These are phyloP conservation scores for Cinara cedri DNA, from an alignment of 2,888 invertebrate species.

Conservation along the genomic window DNA sequence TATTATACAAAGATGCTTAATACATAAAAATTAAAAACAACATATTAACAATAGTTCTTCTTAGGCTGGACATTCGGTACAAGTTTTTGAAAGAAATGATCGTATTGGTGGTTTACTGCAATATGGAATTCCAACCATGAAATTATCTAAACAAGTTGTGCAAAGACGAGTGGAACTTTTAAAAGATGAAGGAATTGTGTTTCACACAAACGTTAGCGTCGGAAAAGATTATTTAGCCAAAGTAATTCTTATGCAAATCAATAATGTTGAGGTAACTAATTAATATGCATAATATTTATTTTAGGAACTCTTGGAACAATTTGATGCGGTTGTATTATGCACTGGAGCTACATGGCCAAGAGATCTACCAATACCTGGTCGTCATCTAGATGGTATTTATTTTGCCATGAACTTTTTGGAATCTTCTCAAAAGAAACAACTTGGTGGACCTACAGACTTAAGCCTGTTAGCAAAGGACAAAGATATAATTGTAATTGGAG, in stretches of 20 bases:
- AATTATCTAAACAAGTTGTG: conserved; percentile 92
- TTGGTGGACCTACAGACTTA: conserved; percentile 69
- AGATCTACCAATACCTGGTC: conserved; percentile 83
- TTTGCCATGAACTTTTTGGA: conserved; percentile 98
- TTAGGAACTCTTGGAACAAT: conserved; percentile 66
- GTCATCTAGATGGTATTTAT: conserved; percentile 90
- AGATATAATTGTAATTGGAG: conserved; percentile 91
- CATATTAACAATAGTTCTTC: neutral
- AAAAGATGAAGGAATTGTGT: conserved; percentile 85
- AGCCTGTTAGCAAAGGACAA: conserved; percentile 87
- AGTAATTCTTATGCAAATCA: conserved; percentile 61
- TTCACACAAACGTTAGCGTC: conserved; percentile 88
- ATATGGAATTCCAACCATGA: conserved; percentile 99
- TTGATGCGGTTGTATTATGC: conserved; percentile 87
- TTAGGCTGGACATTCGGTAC: conserved; percentile 90
- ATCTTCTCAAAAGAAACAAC: conserved; percentile 93
- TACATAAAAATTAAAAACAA: neutral
- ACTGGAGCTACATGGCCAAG: conserved; percentile 97
- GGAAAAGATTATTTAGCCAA: conserved; percentile 87
- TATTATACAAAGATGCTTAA: too few species aligned
- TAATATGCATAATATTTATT: conserved; percentile 35
- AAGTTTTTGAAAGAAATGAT: conserved; percentile 96
- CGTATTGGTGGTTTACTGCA: conserved; percentile 91
- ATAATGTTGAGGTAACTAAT: conserved; percentile 2
- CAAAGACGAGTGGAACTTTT: conserved; percentile 85